Conservation (phyloP, 1,140 invertebrate genomes). For the Prorops nasuta region DNA sequence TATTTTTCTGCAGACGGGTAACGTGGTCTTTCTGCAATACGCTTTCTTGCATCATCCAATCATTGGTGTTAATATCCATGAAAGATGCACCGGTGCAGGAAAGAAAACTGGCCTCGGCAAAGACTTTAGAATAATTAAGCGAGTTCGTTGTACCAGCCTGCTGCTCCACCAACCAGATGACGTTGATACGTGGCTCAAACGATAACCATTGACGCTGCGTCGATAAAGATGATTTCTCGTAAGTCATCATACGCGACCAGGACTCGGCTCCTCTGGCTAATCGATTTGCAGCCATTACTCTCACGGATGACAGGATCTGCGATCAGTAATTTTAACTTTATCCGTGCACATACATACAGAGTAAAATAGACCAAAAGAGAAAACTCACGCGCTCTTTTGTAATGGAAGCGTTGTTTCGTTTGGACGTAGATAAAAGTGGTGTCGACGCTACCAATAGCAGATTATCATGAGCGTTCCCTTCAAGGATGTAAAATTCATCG, state of each 20-base stretch:
- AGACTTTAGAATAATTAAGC: slow-evolving; percentile 68
- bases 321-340: too few species aligned
- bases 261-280: slow-evolving; percentile 68
- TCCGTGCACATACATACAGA: too few species aligned
- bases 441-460: slow-evolving; percentile 62
- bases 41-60: neutral
- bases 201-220: slow-evolving; percentile 85
- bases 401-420: too few species aligned
- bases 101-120: slow-evolving; percentile 71
- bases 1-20: slow-evolving; percentile 28
- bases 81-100: slow-evolving; percentile 79
- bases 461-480: slow-evolving; percentile 52
- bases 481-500: slow-evolving; percentile 81
- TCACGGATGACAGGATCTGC: slow-evolving; percentile 73
- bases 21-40: neutral
- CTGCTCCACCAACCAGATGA: slow-evolving; percentile 80
- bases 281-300: slow-evolving; percentile 84
- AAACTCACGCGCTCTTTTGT: too few species aligned
- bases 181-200: slow-evolving; percentile 64
- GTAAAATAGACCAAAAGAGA: too few species aligned
- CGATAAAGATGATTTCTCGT: slow-evolving; percentile 79
- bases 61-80: slow-evolving; percentile 59
- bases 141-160: slow-evolving; percentile 67
- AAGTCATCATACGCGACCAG: slow-evolving; percentile 68
- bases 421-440: too few species aligned